Percentiles rank a stretch among this genome's conserved stretches.
phyloP scores from a whole-genome alignment of 30 jellyfish, hydroid and myxozoan genomes.

The Aurelia sp. region DNA sequence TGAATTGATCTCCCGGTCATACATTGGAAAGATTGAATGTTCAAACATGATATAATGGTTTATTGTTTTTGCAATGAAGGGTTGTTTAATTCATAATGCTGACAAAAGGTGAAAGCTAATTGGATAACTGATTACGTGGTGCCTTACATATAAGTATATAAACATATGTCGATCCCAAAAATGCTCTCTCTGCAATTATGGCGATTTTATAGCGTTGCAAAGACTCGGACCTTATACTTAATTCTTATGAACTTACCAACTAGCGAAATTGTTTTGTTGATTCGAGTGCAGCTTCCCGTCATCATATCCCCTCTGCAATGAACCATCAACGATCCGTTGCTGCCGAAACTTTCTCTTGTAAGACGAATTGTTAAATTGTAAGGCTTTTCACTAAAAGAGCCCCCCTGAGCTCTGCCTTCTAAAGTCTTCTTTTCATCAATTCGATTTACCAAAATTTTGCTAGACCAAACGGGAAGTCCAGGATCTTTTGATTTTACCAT shows the following conservation, averaged over 20 bases:
- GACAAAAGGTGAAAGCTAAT: too few relatives aligned
- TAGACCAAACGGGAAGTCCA: not conserved
- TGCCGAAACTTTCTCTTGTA: constrained; percentile 15
- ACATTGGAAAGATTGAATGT: too few relatives aligned
- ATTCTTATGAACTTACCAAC: constrained; percentile 15
- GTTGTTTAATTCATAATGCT: too few relatives aligned
- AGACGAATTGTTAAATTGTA: constrained; percentile 15
- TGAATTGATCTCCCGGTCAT: too few relatives aligned
- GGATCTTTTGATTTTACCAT: not conserved
- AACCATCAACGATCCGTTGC: constrained; percentile 2
- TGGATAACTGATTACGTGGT: too few relatives aligned
- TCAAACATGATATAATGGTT: too few relatives aligned
- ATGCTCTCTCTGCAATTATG: too few relatives aligned
- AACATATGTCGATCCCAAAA: too few relatives aligned
- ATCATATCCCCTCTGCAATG: constrained; percentile 8
- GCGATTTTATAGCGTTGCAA: too few relatives aligned
- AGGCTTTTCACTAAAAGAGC: not conserved
- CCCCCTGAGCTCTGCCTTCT: not conserved
- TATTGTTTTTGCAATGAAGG: too few relatives aligned
- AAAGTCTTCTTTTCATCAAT: not conserved
- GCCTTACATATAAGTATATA: too few relatives aligned
- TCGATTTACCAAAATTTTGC: not conserved
- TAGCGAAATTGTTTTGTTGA: not conserved
- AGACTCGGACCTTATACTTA: too few relatives aligned
- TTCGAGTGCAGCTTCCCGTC: constrained; percentile 8